These are phyloP conservation scores for Meriones unguiculatus DNA, from an alignment of 2,113 vertebrate species.

Conservation along the genomic window DNA sequence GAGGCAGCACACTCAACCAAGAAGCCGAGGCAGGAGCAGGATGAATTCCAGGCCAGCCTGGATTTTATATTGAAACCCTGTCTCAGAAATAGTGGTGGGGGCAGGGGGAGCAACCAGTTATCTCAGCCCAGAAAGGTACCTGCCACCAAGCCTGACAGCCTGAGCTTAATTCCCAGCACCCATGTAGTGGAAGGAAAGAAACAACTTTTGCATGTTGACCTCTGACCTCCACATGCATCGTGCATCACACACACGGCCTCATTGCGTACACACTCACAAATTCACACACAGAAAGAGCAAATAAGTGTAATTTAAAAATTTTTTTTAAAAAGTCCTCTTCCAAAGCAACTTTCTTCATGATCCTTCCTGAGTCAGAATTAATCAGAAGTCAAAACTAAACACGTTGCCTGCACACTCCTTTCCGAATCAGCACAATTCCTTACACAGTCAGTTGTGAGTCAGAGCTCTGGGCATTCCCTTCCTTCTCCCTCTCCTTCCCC, in stretches of 20 bases:
- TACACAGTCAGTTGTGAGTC: not conserved
- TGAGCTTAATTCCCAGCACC: not conserved
- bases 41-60: not conserved
- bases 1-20: not conserved
- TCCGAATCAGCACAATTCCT: not conserved
- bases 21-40: not conserved
- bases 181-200: not conserved
- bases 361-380: not conserved
- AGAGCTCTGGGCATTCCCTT: conserved; percentile 23
- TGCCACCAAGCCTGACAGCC: not conserved
- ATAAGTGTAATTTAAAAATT: not conserved
- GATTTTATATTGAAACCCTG: not conserved
- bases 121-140: not conserved
- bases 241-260: no score
- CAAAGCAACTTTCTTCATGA: conserved; percentile 2
- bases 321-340: not conserved
- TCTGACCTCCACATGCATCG: not conserved
- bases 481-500: not conserved
- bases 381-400: conserved; percentile 7
- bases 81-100: not conserved
- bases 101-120: not conserved
- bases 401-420: not conserved
- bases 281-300: not conserved
- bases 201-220: no score
- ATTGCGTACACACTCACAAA: no score